Evolutionary conservation across 2,888 invertebrate genomes (phyloP).

Genomic region (Andrena chrysosceles): DNA sequence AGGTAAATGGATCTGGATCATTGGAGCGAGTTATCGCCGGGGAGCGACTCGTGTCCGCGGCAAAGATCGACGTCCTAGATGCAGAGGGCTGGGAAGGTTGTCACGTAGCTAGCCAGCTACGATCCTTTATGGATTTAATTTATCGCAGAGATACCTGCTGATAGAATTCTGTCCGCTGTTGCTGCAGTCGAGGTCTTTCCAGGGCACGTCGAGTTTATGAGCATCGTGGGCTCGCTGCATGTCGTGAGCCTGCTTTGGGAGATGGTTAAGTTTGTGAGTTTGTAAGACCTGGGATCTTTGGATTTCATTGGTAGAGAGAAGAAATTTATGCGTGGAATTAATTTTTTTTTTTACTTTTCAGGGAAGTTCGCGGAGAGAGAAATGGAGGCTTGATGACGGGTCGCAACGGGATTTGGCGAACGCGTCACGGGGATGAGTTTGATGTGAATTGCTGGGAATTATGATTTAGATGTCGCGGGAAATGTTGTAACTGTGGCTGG

Average conservation of each 20-base stretch:
- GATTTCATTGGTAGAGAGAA: too few relatives aligned
- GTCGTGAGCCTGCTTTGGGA: too few relatives aligned
- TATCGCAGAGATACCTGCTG: slow-evolving; percentile 13
- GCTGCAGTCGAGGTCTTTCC: too few relatives aligned
- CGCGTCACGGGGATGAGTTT: too few relatives aligned
- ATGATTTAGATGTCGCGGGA: too few relatives aligned
- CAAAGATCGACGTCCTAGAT: slow-evolving; percentile 38
- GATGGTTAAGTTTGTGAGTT: too few relatives aligned
- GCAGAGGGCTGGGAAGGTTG: slow-evolving; percentile 29
- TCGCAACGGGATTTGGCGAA: not conserved
- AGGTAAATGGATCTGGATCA: slow-evolving; percentile 78
- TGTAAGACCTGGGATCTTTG: too few relatives aligned
- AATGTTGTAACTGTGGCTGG: not conserved
- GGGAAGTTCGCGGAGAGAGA: not conserved
- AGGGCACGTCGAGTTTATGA: too few relatives aligned
- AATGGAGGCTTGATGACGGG: not conserved
- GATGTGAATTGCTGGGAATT: slow-evolving; percentile 8
- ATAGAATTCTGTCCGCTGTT: too few relatives aligned
- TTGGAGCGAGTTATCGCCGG: slow-evolving; percentile 50
- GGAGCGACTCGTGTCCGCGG: slow-evolving; percentile 13
- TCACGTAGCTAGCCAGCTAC: slow-evolving; percentile 17
- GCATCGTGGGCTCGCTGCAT: too few relatives aligned
- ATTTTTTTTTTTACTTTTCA: not conserved
- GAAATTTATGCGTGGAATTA: too few relatives aligned
- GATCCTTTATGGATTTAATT: slow-evolving; percentile 30